Percentiles rank a stretch among this genome's conserved stretches.
Evolutionary conservation across 2,113 vertebrate species (phyloP).

Genomic region (Boulengeromyrus knoepffleri): DNA sequence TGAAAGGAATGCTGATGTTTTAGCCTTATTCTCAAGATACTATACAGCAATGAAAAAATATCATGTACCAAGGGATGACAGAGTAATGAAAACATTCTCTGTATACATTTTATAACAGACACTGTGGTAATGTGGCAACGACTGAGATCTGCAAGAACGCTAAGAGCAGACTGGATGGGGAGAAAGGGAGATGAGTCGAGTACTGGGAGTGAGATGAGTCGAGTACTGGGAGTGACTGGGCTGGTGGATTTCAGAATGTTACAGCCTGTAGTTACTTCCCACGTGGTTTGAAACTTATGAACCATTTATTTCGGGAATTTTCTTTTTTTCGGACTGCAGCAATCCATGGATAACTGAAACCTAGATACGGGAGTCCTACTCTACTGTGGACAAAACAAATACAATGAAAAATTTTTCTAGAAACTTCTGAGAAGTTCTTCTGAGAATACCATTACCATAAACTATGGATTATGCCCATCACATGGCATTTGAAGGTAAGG

Average conservation of each 20-base stretch:
- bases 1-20: background rate
- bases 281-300: background rate
- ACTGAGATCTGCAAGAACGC: background rate
- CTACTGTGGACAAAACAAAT: background rate
- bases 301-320: background rate
- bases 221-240: background rate
- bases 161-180: background rate
- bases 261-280: background rate
- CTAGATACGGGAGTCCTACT: background rate
- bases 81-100: background rate
- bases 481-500: background rate
- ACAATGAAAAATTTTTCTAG: background rate
- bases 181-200: no score
- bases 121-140: background rate
- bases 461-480: background rate
- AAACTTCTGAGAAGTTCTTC: background rate
- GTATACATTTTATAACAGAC: background rate
- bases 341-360: background rate
- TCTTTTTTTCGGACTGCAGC: no score
- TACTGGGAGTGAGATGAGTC: no score
- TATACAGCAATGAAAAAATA: background rate
- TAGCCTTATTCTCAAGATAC: background rate
- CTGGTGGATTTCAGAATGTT: background rate
- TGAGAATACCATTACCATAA: background rate
- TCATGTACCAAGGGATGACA: background rate